These are phyloP conservation scores for Tetragnatha versicolor DNA, from an alignment of 1,140 invertebrate genomes.

Conservation along the genomic window DNA sequence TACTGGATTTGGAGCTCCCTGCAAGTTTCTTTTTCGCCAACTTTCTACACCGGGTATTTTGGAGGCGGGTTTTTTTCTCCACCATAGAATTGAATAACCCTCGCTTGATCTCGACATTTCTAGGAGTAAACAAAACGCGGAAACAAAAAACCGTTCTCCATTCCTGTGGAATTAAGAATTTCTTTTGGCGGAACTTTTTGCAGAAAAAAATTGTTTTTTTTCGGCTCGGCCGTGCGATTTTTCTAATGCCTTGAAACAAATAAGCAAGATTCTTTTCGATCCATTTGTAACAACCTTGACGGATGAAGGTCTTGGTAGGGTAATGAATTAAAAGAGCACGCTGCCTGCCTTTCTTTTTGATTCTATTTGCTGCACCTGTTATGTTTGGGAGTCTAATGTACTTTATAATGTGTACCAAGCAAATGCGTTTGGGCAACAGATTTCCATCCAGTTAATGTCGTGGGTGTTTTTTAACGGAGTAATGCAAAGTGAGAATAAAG, in stretches of 20 bases:
- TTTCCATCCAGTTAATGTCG: no score
- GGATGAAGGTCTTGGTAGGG: no score
- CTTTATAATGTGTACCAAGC: no score
- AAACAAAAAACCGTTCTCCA: constrained; percentile 5
- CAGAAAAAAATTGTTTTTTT: constrained; percentile 5
- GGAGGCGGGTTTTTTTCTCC: constrained; percentile 10
- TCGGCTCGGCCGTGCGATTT: neutral
- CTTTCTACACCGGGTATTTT: neutral
- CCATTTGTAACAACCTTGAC: no score
- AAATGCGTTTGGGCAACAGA: no score
- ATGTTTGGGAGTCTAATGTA: no score
- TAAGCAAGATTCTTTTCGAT: constrained; percentile 6
- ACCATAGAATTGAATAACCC: neutral
- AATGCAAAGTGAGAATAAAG: no score
- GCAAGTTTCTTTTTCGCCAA: constrained; percentile 1
- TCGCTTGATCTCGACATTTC: constrained; percentile 8
- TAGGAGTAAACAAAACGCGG: constrained; percentile 11
- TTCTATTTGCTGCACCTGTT: no score
- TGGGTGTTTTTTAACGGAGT: no score
- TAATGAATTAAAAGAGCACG: no score
- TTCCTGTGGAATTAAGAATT: constrained; percentile 8
- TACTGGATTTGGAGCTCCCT: constrained; percentile 14
- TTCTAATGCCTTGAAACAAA: constrained; percentile 9
- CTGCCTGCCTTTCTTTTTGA: no score
- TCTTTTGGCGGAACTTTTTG: neutral